These are phyloP conservation scores for Rhamphomyia laevipes DNA, from an alignment of 2,888 invertebrate genomes.

Conservation along the genomic window DNA sequence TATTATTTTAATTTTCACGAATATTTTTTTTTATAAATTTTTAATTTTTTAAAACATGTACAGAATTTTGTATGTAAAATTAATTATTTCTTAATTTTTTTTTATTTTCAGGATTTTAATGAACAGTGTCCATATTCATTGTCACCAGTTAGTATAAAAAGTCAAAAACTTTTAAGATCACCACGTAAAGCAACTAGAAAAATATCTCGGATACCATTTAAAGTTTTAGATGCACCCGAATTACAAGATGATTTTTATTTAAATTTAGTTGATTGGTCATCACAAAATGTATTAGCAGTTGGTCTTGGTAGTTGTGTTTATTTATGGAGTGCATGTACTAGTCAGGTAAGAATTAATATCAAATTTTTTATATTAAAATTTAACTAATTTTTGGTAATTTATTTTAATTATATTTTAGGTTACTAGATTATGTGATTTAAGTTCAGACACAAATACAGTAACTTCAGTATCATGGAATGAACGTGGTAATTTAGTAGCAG, in stretches of 20 bases:
- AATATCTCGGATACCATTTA: conserved; percentile 97
- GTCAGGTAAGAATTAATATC: conserved; percentile 53
- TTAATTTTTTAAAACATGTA: conserved; percentile 1
- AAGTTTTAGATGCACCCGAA: conserved; percentile 42
- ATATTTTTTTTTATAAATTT: not conserved
- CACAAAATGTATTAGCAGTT: conserved; percentile 95
- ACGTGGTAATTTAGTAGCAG: conserved; percentile 89
- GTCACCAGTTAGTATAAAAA: conserved; percentile 90
- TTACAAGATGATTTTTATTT: conserved; percentile 93
- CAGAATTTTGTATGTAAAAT: conserved; percentile 2
- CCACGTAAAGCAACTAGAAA: conserved; percentile 97
- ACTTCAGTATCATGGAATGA: conserved; percentile 99
- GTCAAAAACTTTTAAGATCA: conserved; percentile 85
- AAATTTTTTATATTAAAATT: not conserved
- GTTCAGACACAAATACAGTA: conserved; percentile 85
- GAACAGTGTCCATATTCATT: conserved; percentile 84
- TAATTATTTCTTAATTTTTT: conserved; percentile 5
- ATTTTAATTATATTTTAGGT: conserved; percentile 43
- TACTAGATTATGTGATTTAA: conserved; percentile 88
- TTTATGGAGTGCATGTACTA: conserved; percentile 97
- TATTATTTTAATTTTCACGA: no score
- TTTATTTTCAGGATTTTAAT: conserved; percentile 53
- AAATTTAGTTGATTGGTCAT: conserved; percentile 98
- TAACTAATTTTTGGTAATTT: not conserved
- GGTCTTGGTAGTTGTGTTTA: conserved; percentile 97